These are phyloP conservation scores for Quiscalus mexicanus DNA, from an alignment of 2,113 vertebrate genomes.

Conservation along the genomic window DNA sequence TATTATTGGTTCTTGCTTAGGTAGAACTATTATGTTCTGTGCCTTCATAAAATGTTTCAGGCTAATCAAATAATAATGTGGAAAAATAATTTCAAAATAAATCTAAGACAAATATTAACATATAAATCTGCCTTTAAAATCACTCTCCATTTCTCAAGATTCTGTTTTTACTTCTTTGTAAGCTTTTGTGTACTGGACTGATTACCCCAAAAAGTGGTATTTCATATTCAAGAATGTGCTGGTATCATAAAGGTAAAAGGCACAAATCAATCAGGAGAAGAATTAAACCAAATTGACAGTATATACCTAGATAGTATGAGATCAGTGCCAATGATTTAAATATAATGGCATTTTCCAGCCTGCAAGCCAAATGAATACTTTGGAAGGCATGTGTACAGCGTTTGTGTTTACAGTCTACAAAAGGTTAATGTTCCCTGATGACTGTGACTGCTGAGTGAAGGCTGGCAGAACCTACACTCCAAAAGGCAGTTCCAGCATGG, in stretches of 20 bases:
- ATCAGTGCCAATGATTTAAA: neutral
- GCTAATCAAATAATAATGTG: neutral
- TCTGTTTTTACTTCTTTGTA: neutral
- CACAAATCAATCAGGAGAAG: neutral
- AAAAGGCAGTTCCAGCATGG: neutral
- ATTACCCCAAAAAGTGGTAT: neutral
- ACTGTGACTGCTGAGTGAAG: neutral
- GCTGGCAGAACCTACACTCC: neutral
- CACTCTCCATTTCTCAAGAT: neutral
- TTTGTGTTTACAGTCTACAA: neutral
- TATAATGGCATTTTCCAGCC: neutral
- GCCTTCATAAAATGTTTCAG: neutral
- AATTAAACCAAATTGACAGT: neutral
- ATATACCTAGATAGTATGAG: neutral
- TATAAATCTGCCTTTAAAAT: neutral
- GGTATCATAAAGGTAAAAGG: neutral
- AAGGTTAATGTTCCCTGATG: neutral
- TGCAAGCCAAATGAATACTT: neutral
- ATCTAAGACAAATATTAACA: neutral
- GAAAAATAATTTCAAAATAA: neutral
- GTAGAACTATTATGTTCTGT: neutral
- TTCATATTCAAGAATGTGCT: neutral
- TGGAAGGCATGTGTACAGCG: neutral
- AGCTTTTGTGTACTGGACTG: neutral
- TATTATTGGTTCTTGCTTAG: neutral